phyloP scores from a whole-genome alignment of 1,140 invertebrate genomes.

The Carcinoscorpius rotundicauda region DNA sequence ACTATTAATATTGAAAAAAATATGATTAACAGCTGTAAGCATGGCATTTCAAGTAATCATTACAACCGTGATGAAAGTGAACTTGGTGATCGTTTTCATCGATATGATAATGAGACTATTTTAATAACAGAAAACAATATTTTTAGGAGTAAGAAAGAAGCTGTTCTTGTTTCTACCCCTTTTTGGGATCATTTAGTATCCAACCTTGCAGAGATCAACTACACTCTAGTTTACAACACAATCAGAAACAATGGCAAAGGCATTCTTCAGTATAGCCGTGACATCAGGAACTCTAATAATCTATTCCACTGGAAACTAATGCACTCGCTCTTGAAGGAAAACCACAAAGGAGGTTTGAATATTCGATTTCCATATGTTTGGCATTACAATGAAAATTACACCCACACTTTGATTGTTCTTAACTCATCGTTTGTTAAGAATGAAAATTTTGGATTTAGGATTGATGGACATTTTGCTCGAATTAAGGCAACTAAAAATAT shows the following conservation, averaged over 20 bases:
- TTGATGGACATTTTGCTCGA: constrained; percentile 82
- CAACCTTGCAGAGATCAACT: constrained; percentile 47
- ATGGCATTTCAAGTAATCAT: constrained; percentile 69
- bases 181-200: constrained; percentile 49
- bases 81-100: constrained; percentile 63
- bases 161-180: constrained; percentile 65
- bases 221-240: constrained; percentile 57
- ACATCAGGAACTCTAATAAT: constrained; percentile 72
- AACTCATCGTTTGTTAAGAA: constrained; percentile 81
- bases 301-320: constrained; percentile 86
- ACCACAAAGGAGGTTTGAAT: constrained; percentile 67
- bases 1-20: constrained; percentile 28
- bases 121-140: constrained; percentile 31
- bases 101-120: constrained; percentile 77
- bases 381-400: constrained; percentile 89
- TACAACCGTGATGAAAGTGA: constrained; percentile 63
- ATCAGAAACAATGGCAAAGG: constrained; percentile 71
- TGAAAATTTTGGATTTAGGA: constrained; percentile 62
- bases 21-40: constrained; percentile 58
- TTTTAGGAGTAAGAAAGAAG: constrained; percentile 44
- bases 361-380: constrained; percentile 80
- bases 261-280: constrained; percentile 73
- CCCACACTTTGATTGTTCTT: constrained; percentile 69
- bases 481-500: constrained; percentile 62
- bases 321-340: constrained; percentile 65